A percentile compares a stretch with the other conserved stretches of the same genome.
Evolutionary conservation across 2,888 invertebrate species (phyloP).

Genomic region (Drosophila hamatofila): DNA sequence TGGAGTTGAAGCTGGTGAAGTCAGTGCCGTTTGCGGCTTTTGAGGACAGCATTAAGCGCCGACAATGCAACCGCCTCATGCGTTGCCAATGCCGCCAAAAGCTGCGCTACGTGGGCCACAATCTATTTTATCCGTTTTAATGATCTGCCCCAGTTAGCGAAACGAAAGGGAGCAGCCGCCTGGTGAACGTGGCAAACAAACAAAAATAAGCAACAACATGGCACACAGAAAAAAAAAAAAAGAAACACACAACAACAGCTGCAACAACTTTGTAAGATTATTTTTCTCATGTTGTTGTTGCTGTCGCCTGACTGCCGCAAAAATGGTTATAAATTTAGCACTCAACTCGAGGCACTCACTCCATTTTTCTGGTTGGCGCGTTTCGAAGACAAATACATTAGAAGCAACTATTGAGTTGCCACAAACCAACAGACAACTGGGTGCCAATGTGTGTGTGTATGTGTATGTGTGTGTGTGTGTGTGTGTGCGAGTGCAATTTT

Average conservation of each 20-base stretch:
- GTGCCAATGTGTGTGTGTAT: constrained; percentile 10
- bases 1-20: constrained; percentile 41
- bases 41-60: constrained; percentile 77
- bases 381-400: constrained; percentile 74
- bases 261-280: constrained; percentile 35
- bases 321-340: constrained; percentile 74
- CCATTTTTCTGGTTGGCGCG: constrained; percentile 55
- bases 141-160: constrained; percentile 81
- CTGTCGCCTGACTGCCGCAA: constrained; percentile 45
- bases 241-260: constrained; percentile 31
- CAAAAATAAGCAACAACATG: constrained; percentile 28
- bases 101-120: constrained; percentile 70
- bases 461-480: constrained; percentile 21
- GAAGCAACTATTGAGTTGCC: constrained; percentile 63
- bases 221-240: constrained; percentile 7
- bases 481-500: constrained; percentile 47
- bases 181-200: constrained; percentile 65
- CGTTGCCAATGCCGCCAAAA: constrained; percentile 39
- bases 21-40: constrained; percentile 70
- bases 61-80: constrained; percentile 64
- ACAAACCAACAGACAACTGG: constrained; percentile 20
- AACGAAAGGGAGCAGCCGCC: constrained; percentile 73
- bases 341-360: constrained; percentile 59
- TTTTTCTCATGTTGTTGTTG: constrained; percentile 30
- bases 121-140: constrained; percentile 79